Base-by-base conservation (phyloP, 2,888 invertebrate species). In the Apodemia zela region DNA sequence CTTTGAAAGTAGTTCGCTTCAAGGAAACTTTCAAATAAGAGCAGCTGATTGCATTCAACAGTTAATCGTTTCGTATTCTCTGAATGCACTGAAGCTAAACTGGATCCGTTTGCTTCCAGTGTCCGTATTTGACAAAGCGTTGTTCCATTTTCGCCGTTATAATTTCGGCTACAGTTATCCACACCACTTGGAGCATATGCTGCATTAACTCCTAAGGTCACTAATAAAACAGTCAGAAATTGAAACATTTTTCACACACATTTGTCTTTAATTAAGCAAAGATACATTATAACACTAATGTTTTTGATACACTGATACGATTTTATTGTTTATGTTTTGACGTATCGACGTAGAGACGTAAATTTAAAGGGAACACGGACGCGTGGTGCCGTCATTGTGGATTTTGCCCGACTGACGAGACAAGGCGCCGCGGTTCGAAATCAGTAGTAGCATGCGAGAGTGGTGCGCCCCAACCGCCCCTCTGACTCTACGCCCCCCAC, bases 1-100 rank as follows among this genome's bases (percentile, higher is more conserved):
- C 95, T 94, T 75, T 94, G 94, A 85, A 97, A 96, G 72, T 94
- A 94, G 75, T 95, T 95, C 13, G 94, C 93, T 67, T 95, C 93
- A 64, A 97, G 87, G 69, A 94, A 93, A 89, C 97, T 97, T 92
- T 97, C 97, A 80, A 95, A 95, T 68, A 96, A 93, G 73, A 96
- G 91, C 73, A 95, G 94, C 77, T 95, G 95, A 85, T 95, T 95
- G 87, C 97, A 97, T 76, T 94, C 93, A 67, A 98, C 93, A 69
- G 93, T 93, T 69, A 98, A 91, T 67, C 93, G 94, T 69, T 95
- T 94, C 51, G 96, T 95, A 62, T 95, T 94, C 78, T 97, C 97
- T 60, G 94, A 76, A 66, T 92, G 86, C 69, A 93, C 85, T 68
- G 93, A 87, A 78, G 92, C 91, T 70, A 95, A 89, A 80, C 94